These are phyloP conservation scores for Hycleus cichorii DNA, from an alignment of 1,140 invertebrate species.

Conservation along the genomic window DNA sequence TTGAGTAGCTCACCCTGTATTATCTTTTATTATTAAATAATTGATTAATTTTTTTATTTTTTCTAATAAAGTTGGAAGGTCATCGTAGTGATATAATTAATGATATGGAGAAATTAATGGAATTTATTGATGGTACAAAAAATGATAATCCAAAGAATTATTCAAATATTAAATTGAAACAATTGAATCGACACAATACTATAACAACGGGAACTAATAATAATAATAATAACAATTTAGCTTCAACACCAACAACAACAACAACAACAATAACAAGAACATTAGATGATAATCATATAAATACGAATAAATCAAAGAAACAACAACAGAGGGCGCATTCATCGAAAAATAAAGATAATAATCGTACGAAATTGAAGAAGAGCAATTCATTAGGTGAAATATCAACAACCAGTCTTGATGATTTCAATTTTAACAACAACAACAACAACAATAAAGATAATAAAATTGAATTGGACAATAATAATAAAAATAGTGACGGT, in stretches of 20 bases:
- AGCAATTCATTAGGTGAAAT: constrained; percentile 64
- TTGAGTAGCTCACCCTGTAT: no score
- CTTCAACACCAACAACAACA: no score
- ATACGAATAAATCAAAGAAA: constrained; percentile 5
- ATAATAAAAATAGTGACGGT: constrained; percentile 25
- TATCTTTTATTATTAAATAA: no score
- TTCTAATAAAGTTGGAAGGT: constrained; percentile 14
- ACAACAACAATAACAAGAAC: not conserved
- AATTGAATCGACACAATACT: constrained; percentile 22
- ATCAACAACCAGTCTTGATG: constrained; percentile 59
- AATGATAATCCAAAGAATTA: constrained; percentile 1
- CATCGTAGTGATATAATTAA: constrained; percentile 38
- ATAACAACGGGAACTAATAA: constrained; percentile 13
- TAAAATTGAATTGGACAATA: not conserved
- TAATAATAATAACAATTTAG: constrained; percentile 14
- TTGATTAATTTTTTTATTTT: no score
- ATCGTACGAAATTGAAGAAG: constrained; percentile 50
- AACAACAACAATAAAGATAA: constrained; percentile 27
- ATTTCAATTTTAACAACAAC: constrained; percentile 38
- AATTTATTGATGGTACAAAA: constrained; percentile 47
- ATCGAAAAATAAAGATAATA: constrained; percentile 33
- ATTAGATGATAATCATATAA: not conserved
- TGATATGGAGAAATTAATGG: constrained; percentile 45
- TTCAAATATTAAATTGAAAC: constrained; percentile 25
- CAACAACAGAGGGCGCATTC: not conserved